A percentile compares a stretch with the other conserved stretches of the same genome.
Conservation (phyloP, 2,888 invertebrate genomes). For the Rhodophaea formosa region DNA sequence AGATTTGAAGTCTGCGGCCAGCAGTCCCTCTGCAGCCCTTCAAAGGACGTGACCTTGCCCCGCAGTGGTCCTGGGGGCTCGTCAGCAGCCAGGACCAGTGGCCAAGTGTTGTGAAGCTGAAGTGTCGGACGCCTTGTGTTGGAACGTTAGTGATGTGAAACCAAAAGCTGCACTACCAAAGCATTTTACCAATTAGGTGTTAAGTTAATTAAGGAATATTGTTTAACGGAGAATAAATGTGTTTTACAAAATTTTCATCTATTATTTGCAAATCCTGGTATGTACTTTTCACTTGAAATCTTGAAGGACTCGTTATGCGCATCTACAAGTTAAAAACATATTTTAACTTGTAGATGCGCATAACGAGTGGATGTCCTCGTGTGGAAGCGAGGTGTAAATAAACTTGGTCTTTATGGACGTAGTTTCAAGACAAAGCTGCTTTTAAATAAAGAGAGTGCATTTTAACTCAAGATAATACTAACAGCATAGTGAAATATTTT, state of each 20-base stretch:
- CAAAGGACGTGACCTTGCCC: constrained; percentile 29
- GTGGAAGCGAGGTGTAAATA: neutral
- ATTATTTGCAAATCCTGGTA: constrained; percentile 21
- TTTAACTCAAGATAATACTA: neutral
- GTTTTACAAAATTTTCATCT: constrained; percentile 25
- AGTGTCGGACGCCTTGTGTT: constrained; percentile 35
- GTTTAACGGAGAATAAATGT: constrained; percentile 33
- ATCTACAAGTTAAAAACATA: too few relatives aligned
- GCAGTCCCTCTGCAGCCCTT: constrained; percentile 41
- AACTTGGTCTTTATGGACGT: neutral
- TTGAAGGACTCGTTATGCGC: neutral
- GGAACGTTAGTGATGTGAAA: constrained; percentile 52
- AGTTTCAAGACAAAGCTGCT: neutral
- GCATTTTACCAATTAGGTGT: constrained; percentile 43
- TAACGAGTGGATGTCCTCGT: constrained; percentile 10
- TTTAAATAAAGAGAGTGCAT: neutral
- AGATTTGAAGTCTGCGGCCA: constrained; percentile 52
- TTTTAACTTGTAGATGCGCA: constrained; percentile 7
- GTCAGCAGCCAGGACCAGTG: constrained; percentile 33
- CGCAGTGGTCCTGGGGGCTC: constrained; percentile 38
- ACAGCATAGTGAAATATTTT: neutral
- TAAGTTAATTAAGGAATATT: constrained; percentile 43
- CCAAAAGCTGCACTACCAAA: constrained; percentile 41
- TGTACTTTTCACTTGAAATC: constrained; percentile 17
- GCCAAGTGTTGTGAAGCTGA: constrained; percentile 30